Conservation (phyloP, 2,888 invertebrate species). For the Conistra vaccinii region DNA sequence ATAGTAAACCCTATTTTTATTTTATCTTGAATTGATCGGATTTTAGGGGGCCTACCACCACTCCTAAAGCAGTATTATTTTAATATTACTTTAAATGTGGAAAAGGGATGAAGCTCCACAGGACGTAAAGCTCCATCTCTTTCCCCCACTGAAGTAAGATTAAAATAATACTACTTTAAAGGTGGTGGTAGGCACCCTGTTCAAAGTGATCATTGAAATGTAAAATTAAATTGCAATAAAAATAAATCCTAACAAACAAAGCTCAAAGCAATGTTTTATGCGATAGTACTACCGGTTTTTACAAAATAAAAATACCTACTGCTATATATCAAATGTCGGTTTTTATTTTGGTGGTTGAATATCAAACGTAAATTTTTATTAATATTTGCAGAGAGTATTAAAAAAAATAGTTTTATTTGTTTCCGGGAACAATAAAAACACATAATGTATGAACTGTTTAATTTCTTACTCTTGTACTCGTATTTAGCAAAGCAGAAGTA, state of each 20-base stretch:
- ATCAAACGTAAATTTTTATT: constrained; percentile 16
- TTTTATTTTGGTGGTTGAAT: constrained; percentile 17
- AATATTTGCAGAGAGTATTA: constrained; percentile 6
- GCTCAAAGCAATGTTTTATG: neutral
- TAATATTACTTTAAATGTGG: too few species aligned
- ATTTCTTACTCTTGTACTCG: neutral
- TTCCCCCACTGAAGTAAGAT: too few species aligned
- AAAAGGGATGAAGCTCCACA: too few species aligned
- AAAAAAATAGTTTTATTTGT: constrained; percentile 27
- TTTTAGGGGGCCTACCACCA: too few species aligned
- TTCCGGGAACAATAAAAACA: constrained; percentile 9
- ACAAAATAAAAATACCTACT: constrained; percentile 12
- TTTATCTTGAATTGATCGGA: neutral
- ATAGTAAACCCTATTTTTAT: neutral
- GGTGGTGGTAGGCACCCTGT: too few species aligned
- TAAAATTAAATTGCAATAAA: neutral
- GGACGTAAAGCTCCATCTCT: too few species aligned
- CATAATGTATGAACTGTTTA: constrained; percentile 13
- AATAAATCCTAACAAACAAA: neutral
- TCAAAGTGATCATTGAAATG: neutral
- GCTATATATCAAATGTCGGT: constrained; percentile 10
- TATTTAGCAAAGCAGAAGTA: neutral
- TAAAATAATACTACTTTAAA: too few species aligned
- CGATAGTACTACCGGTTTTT: constrained; percentile 1
- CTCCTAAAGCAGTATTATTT: too few species aligned